Evolutionary conservation across 1,140 invertebrate genomes (phyloP), one percentile per base, ranked within the genome.

Genomic region (Lucilia cuprina): DNA sequence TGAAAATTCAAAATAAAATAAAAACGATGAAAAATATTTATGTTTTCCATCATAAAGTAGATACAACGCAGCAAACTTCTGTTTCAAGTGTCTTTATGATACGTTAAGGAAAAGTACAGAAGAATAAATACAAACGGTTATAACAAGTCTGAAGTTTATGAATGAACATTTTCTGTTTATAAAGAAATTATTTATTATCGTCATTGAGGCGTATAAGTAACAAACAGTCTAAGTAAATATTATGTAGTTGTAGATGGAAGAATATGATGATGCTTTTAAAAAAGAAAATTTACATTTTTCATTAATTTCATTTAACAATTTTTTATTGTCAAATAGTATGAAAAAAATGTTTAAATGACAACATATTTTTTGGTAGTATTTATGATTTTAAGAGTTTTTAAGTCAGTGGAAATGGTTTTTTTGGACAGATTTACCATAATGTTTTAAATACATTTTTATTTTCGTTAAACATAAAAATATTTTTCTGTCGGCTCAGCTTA

Each of bases 151-250:
- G 10, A 17, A 55, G 12, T 55, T 17, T 55, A 55, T n/a, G 10
- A 25, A 17, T 9, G 7, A 70, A 70, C 7, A 12, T 41, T 41
- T 41, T 7, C 41, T 12, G 8, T 21, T 70, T 70, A 55, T 70
- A 70, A 70, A 10, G 21, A 70, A 70, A 60, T 60, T n/a, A 60
- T n/a, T 60, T 60, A 70, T 70, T 70, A 70, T 70, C 21, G 21
- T 70, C 65, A 70, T 70, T 70, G 65, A 70, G n/a, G 65, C 65
- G 65, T 70, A 70, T 70, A 70, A 70, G 65, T 70, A 70, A 70
- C 65, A 70, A 70, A 70, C 65, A 70, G 55, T 60, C n/a, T 12
- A 17, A 5, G 14, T 60, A 17, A 60, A 60, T 17, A 60, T 17
- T 60, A 13, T 5, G 41, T 41, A 41, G 41, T 5, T 41, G 17